Evolutionary conservation across 2,113 vertebrate species (phyloP), one percentile per base, ranked within the genome.

Genomic region (Microtus richardsoni): DNA sequence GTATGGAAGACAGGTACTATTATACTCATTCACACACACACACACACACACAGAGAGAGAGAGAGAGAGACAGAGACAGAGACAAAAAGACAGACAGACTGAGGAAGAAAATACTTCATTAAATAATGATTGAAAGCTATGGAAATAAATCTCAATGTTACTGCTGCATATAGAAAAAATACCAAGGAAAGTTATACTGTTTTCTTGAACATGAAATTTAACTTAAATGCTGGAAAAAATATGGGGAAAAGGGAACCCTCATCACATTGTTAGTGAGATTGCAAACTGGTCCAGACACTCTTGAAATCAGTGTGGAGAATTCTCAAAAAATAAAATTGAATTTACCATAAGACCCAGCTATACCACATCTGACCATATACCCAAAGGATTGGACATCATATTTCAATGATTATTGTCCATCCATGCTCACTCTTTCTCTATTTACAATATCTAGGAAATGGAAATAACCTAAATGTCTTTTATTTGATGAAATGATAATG

Each of bases 121-220:
- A 89, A 19, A 66, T 73, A 84, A 54, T 89, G 58, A 26, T 21
- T 79, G 66, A 85, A 89, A 74, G 13, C 11, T 79, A 26, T 60
- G 64, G 24, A 88, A 89, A 91, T 91, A 86, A 96, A 86, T 82
- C 8, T 30, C 71, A 49, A 89, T 68, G 36, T 60, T 89, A 68
- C n/a, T 90, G 5, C 62, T 82, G 0, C 8, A n/a, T 68, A 7
- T 75, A 89, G n/a, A 64, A 5, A 54, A 84, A 79, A 75, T 70
- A 83, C 36, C 30, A 74, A 74, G 21, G 19, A 73, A 41, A 74
- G 24, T 74, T 74, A 93, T 91, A 62, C 5, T 58, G 52, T 54
- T 58, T 58, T 19, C 17, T 58, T 71, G 14, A 74, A 52, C 68
- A 82, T 73, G 26, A 70, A 80, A 41, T 92, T 93, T 86, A 75